phyloP scores from a whole-genome alignment of 2,113 vertebrate genomes.

The Corydoras maculifer region DNA sequence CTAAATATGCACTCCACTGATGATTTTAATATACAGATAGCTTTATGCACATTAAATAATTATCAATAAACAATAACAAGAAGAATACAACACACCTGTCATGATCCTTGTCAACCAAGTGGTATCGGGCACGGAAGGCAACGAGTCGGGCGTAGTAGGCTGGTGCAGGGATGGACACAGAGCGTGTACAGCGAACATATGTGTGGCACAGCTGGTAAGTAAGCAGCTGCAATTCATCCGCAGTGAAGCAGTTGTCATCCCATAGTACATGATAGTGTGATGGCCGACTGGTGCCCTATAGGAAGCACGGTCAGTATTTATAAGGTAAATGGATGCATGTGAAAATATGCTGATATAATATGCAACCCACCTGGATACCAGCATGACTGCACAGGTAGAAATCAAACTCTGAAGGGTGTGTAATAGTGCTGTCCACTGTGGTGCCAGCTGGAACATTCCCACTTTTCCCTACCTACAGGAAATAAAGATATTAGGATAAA shows the following conservation, averaged over 20 bases:
- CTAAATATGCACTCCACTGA: no score
- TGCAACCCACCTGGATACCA: conserved; percentile 85
- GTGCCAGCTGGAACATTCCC: conserved; percentile 98
- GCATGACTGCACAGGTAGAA: conserved; percentile 99
- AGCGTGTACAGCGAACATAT: conserved; percentile 92
- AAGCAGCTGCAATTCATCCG: conserved; percentile 91
- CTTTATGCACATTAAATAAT: no score
- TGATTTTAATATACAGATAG: no score
- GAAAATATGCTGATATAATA: neutral
- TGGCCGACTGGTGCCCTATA: conserved; percentile 93
- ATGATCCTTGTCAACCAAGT: conserved; percentile 98
- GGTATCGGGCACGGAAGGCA: conserved; percentile 92
- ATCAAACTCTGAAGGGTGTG: conserved; percentile 96
- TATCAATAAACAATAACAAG: neutral
- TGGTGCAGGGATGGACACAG: conserved; percentile 93
- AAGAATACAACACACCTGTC: conserved; percentile 73
- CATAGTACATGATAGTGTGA: conserved; percentile 98
- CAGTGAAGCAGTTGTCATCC: conserved; percentile 98
- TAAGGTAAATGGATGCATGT: neutral
- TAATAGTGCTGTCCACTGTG: conserved; percentile 97
- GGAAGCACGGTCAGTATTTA: neutral
- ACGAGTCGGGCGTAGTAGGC: conserved; percentile 95
- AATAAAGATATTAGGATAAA: no score
- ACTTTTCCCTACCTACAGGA: conserved; percentile 88
- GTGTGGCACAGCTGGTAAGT: conserved; percentile 98